phyloP scores from a whole-genome alignment of 2,797 vertebrate genomes.

The Macropus fuliginosus region DNA sequence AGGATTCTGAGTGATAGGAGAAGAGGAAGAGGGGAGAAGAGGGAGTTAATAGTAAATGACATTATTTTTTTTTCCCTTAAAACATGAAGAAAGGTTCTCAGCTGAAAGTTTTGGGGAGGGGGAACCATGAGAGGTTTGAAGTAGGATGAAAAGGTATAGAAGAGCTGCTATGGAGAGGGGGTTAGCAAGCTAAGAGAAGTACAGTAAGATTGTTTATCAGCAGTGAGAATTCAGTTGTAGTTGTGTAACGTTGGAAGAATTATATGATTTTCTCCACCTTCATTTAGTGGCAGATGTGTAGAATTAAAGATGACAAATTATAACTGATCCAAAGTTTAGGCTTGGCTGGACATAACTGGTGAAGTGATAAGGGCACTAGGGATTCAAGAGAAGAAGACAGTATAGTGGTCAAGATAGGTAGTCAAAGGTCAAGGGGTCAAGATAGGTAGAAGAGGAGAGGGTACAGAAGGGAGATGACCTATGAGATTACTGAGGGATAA shows the following conservation, averaged over 20 bases:
- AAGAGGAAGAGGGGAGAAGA: neutral
- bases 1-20: neutral
- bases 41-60: neutral
- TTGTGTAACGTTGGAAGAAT: neutral
- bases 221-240: neutral
- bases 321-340: neutral
- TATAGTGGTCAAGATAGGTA: neutral
- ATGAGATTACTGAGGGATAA: neutral
- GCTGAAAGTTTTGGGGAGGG: neutral
- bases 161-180: neutral
- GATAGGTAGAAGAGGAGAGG: neutral
- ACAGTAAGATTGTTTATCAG: neutral
- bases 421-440: neutral
- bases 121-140: neutral
- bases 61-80: neutral
- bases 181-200: neutral
- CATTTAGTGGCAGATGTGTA: neutral
- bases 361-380: neutral
- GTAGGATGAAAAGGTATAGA: neutral
- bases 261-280: neutral
- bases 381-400: neutral
- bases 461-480: accelerated
- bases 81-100: neutral
- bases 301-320: neutral
- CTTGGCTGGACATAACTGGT: neutral